These are phyloP conservation scores for Alligator sinensis DNA, from an alignment of 2,113 vertebrate genomes.

Conservation along the genomic window DNA sequence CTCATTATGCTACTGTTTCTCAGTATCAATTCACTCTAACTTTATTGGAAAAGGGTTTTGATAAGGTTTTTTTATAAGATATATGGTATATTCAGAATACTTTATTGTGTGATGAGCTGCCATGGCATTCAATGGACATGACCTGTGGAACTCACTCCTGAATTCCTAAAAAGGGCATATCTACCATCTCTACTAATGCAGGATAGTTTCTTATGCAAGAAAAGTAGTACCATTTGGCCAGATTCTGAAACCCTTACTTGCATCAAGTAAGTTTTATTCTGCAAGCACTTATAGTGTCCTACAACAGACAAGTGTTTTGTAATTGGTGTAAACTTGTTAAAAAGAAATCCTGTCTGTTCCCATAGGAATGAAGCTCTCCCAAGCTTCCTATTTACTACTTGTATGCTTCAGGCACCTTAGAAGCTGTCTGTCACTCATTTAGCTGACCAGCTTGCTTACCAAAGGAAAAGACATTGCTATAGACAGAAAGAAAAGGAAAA, in stretches of 20 bases:
- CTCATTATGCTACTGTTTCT: too few relatives aligned
- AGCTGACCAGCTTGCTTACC: conserved; percentile 14
- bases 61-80: background rate
- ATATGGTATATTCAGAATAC: background rate
- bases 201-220: background rate
- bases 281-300: background rate
- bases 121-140: background rate
- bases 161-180: background rate
- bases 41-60: background rate
- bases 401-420: background rate
- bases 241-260: background rate
- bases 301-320: background rate
- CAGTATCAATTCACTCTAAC: background rate
- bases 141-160: background rate
- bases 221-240: background rate
- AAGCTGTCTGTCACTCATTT: background rate
- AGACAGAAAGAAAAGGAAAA: background rate
- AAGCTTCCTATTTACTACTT: background rate
- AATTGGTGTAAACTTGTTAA: background rate
- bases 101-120: background rate
- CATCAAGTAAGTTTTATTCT: background rate
- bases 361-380: background rate
- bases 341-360: background rate
- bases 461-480: background rate
- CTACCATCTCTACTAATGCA: background rate